Conservation (phyloP, 2,888 invertebrate genomes). For the Caenorhabditis sp. region DNA sequence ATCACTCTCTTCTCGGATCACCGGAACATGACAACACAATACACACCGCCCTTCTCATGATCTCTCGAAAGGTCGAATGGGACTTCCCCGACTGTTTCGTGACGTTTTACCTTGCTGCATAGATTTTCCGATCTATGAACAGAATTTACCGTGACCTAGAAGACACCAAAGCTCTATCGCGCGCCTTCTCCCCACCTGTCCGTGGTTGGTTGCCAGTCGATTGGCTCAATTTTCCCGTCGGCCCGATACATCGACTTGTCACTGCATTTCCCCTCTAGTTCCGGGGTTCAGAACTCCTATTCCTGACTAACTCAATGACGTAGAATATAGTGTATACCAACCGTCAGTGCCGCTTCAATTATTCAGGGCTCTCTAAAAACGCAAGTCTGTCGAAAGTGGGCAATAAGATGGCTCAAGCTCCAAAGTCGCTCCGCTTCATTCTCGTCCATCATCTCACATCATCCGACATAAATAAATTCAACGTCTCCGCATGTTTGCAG, state of each 20-base stretch:
- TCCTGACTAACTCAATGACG: conserved; percentile 26
- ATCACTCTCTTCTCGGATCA: conserved; percentile 35
- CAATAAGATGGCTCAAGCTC: not conserved
- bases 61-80: conserved; percentile 4
- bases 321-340: not conserved
- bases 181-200: conserved; percentile 6
- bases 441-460: conserved; percentile 28
- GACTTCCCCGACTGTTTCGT: conserved; percentile 19
- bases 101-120: not conserved
- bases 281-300: conserved; percentile 50
- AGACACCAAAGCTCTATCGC: conserved; percentile 30
- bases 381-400: not conserved
- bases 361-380: not conserved
- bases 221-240: conserved; percentile 35
- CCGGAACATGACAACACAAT: conserved; percentile 35
- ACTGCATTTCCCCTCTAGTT: conserved; percentile 27
- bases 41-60: conserved; percentile 13
- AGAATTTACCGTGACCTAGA: conserved; percentile 11
- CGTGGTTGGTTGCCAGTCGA: conserved; percentile 7
- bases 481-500: conserved; percentile 20
- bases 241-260: conserved; percentile 16
- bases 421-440: conserved; percentile 2
- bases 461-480: conserved; percentile 42
- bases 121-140: conserved; percentile 4
- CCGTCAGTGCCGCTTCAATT: not conserved